Percentiles rank a stretch among this genome's conserved stretches.
Conservation (phyloP, 2,797 vertebrate species). For the Pygocentrus nattereri region DNA sequence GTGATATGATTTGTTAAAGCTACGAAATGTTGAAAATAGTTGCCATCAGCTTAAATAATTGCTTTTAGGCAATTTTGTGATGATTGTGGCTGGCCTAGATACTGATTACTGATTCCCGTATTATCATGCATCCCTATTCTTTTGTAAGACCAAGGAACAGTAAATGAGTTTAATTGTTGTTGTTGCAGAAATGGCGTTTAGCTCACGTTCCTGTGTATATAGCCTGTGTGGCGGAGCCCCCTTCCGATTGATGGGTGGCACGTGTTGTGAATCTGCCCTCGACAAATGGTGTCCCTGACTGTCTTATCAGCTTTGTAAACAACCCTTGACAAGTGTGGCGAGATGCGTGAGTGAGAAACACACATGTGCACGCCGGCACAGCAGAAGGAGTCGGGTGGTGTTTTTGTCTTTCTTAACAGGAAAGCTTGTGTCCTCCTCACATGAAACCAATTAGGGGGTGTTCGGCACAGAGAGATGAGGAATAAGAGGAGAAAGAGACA, state of each 20-base stretch:
- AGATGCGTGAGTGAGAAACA: conserved; percentile 25
- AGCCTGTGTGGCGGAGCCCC: background rate
- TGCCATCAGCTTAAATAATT: no score
- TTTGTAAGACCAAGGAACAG: no score
- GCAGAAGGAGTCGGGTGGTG: conserved; percentile 2
- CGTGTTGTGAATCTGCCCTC: conserved; percentile 43
- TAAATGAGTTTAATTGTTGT: no score
- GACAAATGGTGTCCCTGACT: conserved; percentile 55
- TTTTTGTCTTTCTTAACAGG: conserved; percentile 13
- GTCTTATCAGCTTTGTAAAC: conserved; percentile 63
- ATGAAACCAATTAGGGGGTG: conserved; percentile 60
- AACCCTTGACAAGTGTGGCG: conserved; percentile 44
- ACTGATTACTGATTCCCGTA: no score
- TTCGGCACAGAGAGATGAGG: background rate
- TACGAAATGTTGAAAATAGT: no score
- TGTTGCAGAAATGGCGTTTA: no score
- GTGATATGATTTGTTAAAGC: no score
- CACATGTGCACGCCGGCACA: conserved; percentile 20
- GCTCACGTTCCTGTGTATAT: background rate
- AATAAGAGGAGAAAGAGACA: background rate
- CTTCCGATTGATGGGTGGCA: conserved; percentile 53
- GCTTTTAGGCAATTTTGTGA: no score
- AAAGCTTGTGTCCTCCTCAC: conserved; percentile 55
- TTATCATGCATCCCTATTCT: no score
- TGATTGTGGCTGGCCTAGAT: no score